These are phyloP conservation scores for Rotaria sp. DNA, from an alignment of 2,888 invertebrate genomes.

Conservation along the genomic window DNA sequence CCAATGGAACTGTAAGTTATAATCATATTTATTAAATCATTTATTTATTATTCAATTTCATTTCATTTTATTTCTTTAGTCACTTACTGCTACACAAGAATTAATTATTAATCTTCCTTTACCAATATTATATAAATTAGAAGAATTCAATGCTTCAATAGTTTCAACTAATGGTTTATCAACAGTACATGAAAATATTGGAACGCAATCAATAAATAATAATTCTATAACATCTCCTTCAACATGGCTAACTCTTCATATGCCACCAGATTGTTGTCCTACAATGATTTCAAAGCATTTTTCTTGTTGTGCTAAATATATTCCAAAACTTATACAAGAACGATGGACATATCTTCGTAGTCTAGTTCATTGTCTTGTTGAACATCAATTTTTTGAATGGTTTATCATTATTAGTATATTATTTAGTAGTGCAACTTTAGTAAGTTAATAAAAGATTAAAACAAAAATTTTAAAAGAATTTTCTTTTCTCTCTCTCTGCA, in stretches of 20 bases:
- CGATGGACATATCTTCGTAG: background rate
- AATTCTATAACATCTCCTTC: background rate
- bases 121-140: background rate
- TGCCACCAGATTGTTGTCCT: background rate
- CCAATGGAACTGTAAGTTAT: background rate
- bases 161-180: background rate
- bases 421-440: slow-evolving; percentile 90
- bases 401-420: slow-evolving; percentile 97
- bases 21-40: background rate
- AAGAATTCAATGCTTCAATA: background rate
- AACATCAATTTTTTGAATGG: slow-evolving; percentile 97
- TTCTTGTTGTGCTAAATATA: background rate
- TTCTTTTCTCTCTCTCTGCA: background rate
- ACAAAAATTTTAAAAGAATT: background rate
- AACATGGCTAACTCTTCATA: background rate
- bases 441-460: slow-evolving; percentile 57
- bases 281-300: background rate
- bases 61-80: background rate
- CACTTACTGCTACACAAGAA: background rate
- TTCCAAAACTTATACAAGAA: background rate
- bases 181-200: background rate
- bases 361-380: slow-evolving; percentile 85
- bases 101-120: background rate
- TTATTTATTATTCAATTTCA: background rate
- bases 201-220: background rate